Base-by-base conservation (phyloP, 2,797 vertebrate genomes). In the Pristis pectinata region DNA sequence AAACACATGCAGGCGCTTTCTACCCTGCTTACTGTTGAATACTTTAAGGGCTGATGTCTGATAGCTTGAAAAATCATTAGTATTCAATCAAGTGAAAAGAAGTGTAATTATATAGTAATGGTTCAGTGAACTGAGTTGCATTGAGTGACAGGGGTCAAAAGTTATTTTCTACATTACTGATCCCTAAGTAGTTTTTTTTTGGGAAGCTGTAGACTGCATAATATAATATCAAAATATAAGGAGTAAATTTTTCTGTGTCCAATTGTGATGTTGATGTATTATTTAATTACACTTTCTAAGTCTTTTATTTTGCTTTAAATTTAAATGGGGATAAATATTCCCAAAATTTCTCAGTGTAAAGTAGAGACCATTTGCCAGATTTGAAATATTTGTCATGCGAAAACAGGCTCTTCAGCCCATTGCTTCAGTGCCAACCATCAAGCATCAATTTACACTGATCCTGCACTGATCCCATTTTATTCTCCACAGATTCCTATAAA, bases 121-220 rank as follows among this genome's bases (percentile, higher is more conserved):
- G 92, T 94, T 94, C 92, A 56, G 30, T 56, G 72, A 56, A 53
- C 92, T 74, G 92, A 74, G 70, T 30, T 93, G 27, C 37, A 11
- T 93, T 93, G 41, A 76, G 49, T 34, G 92, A 76, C 67, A 56
- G 70, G 64, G 92, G 70, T 94, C 92, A 94, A 76, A 94, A 76
- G 72, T 76, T 94, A 76, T 94, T 94, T 94, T 94, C 44, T 76
- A 27, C 67, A 70, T n/a, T 94, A 94, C 22, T 94, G 70, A 34
- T 17, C 13, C 70, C 49, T 13, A 15, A 76, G 15, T 53, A 17
- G 67, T n/a, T 19, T 56, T 4, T 9, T 37, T 9, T 64, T 64
- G 34, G 34, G 53, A 89, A 41, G 37, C 87, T 91, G 19, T 5
- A 41, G n/a, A 10, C 87, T 91, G 19, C 59, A 67, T 27, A 41